Evolutionary conservation across 2,888 invertebrate species (phyloP).

Genomic region (Ceramica pisi): DNA sequence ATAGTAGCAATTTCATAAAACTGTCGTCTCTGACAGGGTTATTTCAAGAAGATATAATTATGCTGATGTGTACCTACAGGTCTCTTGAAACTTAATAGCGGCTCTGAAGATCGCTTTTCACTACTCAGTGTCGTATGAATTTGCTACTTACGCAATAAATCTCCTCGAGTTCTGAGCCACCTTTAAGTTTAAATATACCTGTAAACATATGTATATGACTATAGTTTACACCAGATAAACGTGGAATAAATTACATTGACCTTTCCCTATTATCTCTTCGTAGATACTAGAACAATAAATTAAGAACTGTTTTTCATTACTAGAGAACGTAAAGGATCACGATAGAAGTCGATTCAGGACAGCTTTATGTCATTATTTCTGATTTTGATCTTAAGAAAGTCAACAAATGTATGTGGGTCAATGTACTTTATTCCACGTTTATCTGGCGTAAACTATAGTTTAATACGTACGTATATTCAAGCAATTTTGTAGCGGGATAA

Average conservation of each 20-base stretch:
- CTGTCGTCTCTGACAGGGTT: conserved; percentile 20
- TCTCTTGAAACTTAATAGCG: neutral
- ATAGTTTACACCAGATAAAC: too few relatives aligned
- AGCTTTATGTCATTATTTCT: too few relatives aligned
- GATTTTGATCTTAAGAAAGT: too few relatives aligned
- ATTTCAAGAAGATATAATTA: conserved; percentile 51
- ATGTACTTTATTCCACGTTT: too few relatives aligned
- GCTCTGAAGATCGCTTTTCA: neutral
- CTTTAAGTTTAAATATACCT: neutral
- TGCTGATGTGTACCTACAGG: conserved; percentile 15
- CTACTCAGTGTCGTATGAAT: neutral
- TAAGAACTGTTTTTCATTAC: too few relatives aligned
- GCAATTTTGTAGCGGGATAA: conserved; percentile 27
- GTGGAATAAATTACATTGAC: too few relatives aligned
- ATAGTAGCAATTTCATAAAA: conserved; percentile 45
- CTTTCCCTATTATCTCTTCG: too few relatives aligned
- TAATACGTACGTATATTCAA: conserved; percentile 53
- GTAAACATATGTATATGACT: too few relatives aligned
- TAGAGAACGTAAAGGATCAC: too few relatives aligned
- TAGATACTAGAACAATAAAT: too few relatives aligned
- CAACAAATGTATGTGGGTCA: too few relatives aligned
- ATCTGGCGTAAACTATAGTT: conserved; percentile 24
- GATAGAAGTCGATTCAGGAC: too few relatives aligned
- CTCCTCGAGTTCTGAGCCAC: neutral
- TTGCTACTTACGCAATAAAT: neutral